Evolutionary conservation across 1,140 invertebrate genomes (phyloP), one percentile per base, ranked within the genome.

Genomic region (Ostrea edulis): DNA sequence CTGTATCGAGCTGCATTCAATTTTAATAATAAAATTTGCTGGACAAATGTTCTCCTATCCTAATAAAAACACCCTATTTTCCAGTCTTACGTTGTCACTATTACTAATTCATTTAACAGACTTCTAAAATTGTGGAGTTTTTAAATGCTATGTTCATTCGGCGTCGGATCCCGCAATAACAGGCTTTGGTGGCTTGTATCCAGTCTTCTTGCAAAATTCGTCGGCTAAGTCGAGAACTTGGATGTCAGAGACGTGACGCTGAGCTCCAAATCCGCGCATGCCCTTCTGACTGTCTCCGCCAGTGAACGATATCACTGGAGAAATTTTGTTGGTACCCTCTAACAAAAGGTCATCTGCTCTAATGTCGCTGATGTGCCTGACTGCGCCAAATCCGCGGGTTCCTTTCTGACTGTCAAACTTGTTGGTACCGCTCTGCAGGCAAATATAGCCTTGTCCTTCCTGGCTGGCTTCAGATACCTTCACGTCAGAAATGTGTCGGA

Each of bases 231-330:
- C 89, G n/a, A 91, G 90, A 58, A 87, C 86, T n/a, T 65, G 82
- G 22, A 93, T 91, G 58, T 93, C 92, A 14, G 91, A 89, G 8
- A 98, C 98, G 95, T 98, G 98, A 94, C 98, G 96, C 98, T 98
- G 92, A 97, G 91, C 91, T 97, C 92, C 98, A 97, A n/a, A 98
- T 97, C 87, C 91, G 58, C 81, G 77, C 94, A 94, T 94, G 1
- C 94, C 94, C 20, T 90, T 89, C 85, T 94, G 94, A 25, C 90
- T 92, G 51, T 93, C 94, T 92, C 99, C 98, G 9, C 84, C 90
- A 93, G 97, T 98, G 93, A 98, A 98, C 25, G 98, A 98, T 92
- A 97, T 97, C 95, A 99, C 98, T 92, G 96, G 98, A 89, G 98
- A 98, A 51, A 94, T 95, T 95, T 98, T 98, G 96, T 99, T 99